Conservation (phyloP, 2,797 vertebrate genomes). For the Botia kubotai region DNA sequence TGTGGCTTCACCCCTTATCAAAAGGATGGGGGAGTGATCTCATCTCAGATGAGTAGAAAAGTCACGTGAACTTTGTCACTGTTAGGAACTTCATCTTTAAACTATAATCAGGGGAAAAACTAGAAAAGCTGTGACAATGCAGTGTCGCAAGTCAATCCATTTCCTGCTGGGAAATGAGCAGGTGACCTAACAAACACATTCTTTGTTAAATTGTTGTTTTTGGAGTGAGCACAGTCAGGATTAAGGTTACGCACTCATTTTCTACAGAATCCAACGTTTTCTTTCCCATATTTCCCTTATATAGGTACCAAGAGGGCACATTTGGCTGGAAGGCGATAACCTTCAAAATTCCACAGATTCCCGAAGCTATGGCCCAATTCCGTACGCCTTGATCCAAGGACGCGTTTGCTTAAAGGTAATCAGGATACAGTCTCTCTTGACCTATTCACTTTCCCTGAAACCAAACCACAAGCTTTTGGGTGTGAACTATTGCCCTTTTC, state of each 20-base stretch:
- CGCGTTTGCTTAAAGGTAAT: constrained; percentile 95
- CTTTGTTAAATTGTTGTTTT: neutral
- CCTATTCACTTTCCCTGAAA: constrained; percentile 18
- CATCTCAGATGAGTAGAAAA: constrained; percentile 77
- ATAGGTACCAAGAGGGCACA: constrained; percentile 95
- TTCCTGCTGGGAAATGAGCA: neutral
- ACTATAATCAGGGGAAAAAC: constrained; percentile 48
- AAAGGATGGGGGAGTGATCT: constrained; percentile 70
- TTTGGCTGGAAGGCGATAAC: constrained; percentile 99
- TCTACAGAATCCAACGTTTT: constrained; percentile 5
- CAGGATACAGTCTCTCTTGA: constrained; percentile 25
- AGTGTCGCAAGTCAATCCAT: neutral
- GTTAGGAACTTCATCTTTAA: constrained; percentile 77
- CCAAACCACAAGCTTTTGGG: too few species aligned
- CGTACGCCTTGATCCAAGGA: constrained; percentile 93
- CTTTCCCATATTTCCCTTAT: constrained; percentile 30
- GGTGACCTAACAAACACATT: neutral
- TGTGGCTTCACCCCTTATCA: constrained; percentile 69
- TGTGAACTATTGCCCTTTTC: too few species aligned
- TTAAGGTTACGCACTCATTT: neutral
- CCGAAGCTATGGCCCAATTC: constrained; percentile 93
- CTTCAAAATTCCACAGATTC: constrained; percentile 95
- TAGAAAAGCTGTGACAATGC: neutral
- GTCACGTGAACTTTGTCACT: constrained; percentile 73
- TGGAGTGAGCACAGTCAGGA: neutral